Base-by-base conservation (phyloP, 64 coral and sea anemone species). In the Exaiptasia diaphana region DNA sequence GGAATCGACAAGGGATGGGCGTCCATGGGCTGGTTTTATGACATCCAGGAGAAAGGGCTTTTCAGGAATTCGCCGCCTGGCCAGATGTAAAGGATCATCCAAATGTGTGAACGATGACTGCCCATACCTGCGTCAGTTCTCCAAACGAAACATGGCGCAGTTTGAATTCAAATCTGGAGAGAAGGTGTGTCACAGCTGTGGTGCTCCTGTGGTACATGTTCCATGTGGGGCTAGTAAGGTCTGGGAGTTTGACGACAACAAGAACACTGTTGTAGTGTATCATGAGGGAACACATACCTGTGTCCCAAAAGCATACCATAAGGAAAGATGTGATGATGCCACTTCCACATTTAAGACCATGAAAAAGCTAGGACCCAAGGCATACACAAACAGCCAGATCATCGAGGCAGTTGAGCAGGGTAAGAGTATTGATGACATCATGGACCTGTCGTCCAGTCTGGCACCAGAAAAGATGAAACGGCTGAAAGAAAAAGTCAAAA, bases 41-140 rank as follows among this genome's bases (percentile, higher is more conserved):
- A 79, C 75, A 20, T 78, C 85, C 21, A 49, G 73, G 41, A 77
- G 85, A 78, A 87, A 60, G 50, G 85, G 84, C 17, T 87, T 87
- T 20, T 40, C 4, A 41, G 75, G 86, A 43, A 58, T 44, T 28
- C 41, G 86, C 5, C 42, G 86, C 72, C 28, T 88, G n/a, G 85
- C 74, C 35, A 49, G 85, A 42, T 87, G 85, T 58, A 87, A 87
- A 67, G 74, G 73, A 36, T 87, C 74, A 18, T 50, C 59, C 52
- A 87, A 68, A 55, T 87, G 85, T 70, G 38, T 87, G 5, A 79
- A 87, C 56, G 85, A 87, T 78, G 63, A 37, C n/a, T 88, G 75
- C 12, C 8, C 23, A 9, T 79, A 87, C 20, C 50, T 87, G 9
- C 71, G 73, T 13, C 64, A 72, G 44, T 87, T 78, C 43, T 38